Evolutionary conservation across 23 tunicate genomes (phyloP), one percentile per base, ranked within the genome.

Genomic region (Phallusia fumigata): DNA sequence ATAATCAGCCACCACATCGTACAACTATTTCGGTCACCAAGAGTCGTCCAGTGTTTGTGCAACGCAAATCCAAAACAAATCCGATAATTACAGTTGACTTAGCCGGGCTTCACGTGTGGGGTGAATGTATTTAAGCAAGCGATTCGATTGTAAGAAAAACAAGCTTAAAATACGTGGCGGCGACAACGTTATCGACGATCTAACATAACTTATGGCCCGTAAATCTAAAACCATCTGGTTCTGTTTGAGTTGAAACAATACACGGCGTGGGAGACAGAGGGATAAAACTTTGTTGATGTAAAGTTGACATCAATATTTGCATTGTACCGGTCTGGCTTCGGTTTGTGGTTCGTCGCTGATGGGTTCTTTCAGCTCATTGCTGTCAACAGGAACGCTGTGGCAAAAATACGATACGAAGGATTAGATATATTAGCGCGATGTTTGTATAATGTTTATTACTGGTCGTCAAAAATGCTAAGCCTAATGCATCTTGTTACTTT

Each of bases 311-410:
- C 69, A 58, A 58, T 58, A 22, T 58, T 58, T 22, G 5, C 69
- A 6, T 13, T 21, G 69, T 58, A 58, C 69, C 69, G 8, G 26
- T 21, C 28, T 24, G 69, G 3, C 69, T 58, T 58, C 28, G 5
- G 28, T 58, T 58, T 22, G 28, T 22, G 28, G 28, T 58, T 22
- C 26, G 28, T 58, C 69, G 69, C 69, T 21, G 69, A 24, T 24
- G 28, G 8, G 1, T 8, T 24, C 16, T 21, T 22, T 58, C 1
- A 16, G 8, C 69, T 58, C 69, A 24, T 58, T 16, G 26, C 28
- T 16, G 69, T 58, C 69, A 3, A 58, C 69, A 1, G 69, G 69
- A 58, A 58, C 69, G 69, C 69, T 58, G 69, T 24, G 69, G 69
- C 26, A 58, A 58, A 58, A 58, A 58, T 21, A 21, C 13, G 69